Evolutionary conservation across 2,888 invertebrate species (phyloP), one percentile per base, ranked within the genome.

Genomic region (Tipula unca): DNA sequence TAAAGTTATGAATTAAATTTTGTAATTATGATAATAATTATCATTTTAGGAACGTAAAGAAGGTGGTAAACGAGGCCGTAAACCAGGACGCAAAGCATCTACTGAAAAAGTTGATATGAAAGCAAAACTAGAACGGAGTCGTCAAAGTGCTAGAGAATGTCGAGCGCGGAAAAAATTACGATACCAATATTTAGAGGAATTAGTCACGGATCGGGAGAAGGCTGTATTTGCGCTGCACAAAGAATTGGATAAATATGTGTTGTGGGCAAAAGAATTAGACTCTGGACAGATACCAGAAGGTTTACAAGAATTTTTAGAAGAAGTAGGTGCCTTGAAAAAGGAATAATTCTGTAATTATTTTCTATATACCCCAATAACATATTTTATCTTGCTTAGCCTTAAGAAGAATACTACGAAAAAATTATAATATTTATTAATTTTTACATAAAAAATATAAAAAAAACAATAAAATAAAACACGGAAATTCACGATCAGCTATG

Each of bases 121-220:
- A 93, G 97, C 97, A 87, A 88, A 91, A 92, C 29, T 90, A 97
- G 98, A 99, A 92, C 94, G 98, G 87, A 98, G 98, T 91, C 94
- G 99, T 88, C 98, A 99, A 92, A 98, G 98, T 92, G 99, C 99
- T 88, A 93, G 98, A 88, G 99, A 99, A 93, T 99, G 99, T 90
- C 94, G 99, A 87, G 98, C 98, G 84, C 94, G 99, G 85, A 99
- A 99, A 92, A 99, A 99, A 91, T 93, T 99, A 87, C 94, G 99
- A 85, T 99, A 99, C 91, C 98, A 99, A 91, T 99, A 99, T 90
- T 92, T 99, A 87, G 98, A 99, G 91, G 98, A 99, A 91, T 92
- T 99, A 87, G 98, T 99, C 3, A 94, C 96, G 0, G 97, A 98
- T 90, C 92, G 98, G 87, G 99, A 99, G 90, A 96, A 97, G 88